Percentiles rank a stretch among this genome's conserved stretches.
Evolutionary conservation across 2,113 vertebrate species (phyloP).

Genomic region (Rhea americana): DNA sequence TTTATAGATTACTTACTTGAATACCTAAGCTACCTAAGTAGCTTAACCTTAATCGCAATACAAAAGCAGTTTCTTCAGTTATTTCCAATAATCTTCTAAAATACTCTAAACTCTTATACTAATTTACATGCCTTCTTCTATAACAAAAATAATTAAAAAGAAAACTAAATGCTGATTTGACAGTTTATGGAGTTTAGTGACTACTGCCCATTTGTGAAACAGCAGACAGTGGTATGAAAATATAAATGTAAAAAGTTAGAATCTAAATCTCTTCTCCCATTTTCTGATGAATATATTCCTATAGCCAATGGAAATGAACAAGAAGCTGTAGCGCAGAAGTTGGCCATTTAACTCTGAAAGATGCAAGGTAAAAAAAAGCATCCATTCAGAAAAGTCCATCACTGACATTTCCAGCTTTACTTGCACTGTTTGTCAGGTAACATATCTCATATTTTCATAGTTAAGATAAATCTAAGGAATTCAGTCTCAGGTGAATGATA

Average conservation of each 20-base stretch:
- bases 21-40: not conserved
- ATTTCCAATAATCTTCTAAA: not conserved
- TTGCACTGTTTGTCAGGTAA: slow-evolving; percentile 21
- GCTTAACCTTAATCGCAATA: not conserved
- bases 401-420: slow-evolving; percentile 9
- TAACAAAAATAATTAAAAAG: not conserved
- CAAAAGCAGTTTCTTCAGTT: not conserved
- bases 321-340: not conserved
- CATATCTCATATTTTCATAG: slow-evolving; percentile 56
- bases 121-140: not conserved
- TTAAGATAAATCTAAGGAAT: slow-evolving; percentile 44
- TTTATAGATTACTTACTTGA: not conserved
- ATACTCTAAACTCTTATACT: not conserved
- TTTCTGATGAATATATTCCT: not conserved
- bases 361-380: not conserved
- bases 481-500: slow-evolving; percentile 37
- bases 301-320: not conserved
- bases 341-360: not conserved
- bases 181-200: not conserved
- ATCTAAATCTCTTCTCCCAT: not conserved
- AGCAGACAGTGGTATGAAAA: not conserved
- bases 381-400: not conserved
- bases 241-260: not conserved
- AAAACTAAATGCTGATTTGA: not conserved
- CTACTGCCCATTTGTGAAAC: not conserved